Base-by-base conservation (phyloP, 2,797 vertebrate species). In the Sebastes glaucus region DNA sequence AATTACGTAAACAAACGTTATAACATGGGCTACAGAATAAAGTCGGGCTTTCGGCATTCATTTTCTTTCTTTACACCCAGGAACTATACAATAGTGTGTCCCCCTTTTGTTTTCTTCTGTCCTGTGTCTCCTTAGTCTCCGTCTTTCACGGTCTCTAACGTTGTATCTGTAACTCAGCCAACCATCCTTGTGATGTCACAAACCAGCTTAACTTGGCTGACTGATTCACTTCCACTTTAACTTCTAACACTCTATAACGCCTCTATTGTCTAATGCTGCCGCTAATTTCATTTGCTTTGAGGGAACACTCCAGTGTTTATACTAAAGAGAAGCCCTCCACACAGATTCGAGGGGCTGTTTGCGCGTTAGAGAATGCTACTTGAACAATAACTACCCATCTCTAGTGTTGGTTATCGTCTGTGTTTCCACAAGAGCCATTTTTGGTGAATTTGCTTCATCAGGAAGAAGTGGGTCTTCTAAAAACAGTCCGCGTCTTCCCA, bases 391-490 rank as follows among this genome's bases (percentile, higher is more conserved):
- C 91, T 59, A 87, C 76, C 84, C 65, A 69, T 86, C 85, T 92
- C 82, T 87, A 87, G 85, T 84, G 89, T 87, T 88, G 33, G 91
- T 87, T 89, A 92, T 94, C 88, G 86, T 88, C 91, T 81, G 77
- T 81, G 77, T 23, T 5, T 82, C 32, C 79, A 88, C 71, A 64
- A 93, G 90, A 86, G 89, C 85, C 80, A 69, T 89, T 92, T 92
- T 86, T 30, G 77, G 62, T 69, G 4, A 28, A 73, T 91, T 87
- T 70, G 87, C 91, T 91, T 90, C 91, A 92, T 92, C 90, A 87
- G 84, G 77, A 93, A 91, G 91, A 93, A 94, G 93, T 92, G 93
- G 93, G 89, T 84, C 92, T 93, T 94, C 89, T 94, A 78, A 92
- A 95, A 95, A 92, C 89, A 92, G 85, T 22, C 78, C 8, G 13